Percentiles rank a stretch among this genome's conserved stretches.
Conservation (phyloP, 2,888 invertebrate species). For the Parthenolecanium corni region DNA sequence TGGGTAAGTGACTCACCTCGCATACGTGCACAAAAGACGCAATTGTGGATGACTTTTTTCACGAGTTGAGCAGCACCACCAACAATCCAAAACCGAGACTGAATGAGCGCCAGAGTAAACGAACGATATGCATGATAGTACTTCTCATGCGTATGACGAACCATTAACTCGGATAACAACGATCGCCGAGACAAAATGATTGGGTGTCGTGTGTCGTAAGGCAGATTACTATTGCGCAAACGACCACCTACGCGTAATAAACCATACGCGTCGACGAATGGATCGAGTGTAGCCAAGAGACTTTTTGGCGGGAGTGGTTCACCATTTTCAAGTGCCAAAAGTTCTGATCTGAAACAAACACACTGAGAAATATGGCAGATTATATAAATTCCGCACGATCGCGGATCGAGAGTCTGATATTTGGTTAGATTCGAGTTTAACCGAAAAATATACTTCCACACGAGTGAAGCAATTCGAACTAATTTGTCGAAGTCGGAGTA, state of each 20-base stretch:
- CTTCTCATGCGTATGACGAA: neutral
- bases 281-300: neutral
- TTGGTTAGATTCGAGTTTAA: neutral
- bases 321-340: neutral
- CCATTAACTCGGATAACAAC: neutral
- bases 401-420: neutral
- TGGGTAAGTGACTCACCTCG: slow-evolving; percentile 3
- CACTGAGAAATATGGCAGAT: neutral
- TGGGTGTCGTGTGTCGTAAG: slow-evolving; percentile 21
- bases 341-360: neutral
- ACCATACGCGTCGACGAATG: slow-evolving; percentile 12
- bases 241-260: slow-evolving; percentile 27
- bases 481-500: neutral
- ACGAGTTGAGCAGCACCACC: neutral
- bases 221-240: slow-evolving; percentile 1
- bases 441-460: neutral
- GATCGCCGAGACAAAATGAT: slow-evolving; percentile 9
- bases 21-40: slow-evolving; percentile 13
- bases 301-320: neutral
- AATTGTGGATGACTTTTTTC: neutral
- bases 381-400: neutral
- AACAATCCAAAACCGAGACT: neutral
- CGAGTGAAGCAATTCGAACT: neutral
- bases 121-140: neutral
- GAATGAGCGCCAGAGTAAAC: neutral